phyloP scores from a whole-genome alignment of 1,140 invertebrate species.

The Trigoniulus corallinus region DNA sequence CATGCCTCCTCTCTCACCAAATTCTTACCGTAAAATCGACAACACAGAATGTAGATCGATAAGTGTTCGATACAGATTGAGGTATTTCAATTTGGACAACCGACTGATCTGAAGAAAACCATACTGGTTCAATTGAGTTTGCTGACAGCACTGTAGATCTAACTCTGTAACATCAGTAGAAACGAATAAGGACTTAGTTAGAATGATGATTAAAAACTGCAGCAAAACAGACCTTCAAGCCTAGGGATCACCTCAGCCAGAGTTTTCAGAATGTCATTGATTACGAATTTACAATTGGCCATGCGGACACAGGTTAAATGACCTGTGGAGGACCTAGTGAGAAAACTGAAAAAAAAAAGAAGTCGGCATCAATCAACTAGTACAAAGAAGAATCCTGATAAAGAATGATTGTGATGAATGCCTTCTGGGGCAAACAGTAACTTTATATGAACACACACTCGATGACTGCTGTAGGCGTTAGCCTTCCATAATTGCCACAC shows the following conservation, averaged over 20 bases:
- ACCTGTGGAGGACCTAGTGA: conserved; percentile 42
- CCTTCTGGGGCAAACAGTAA: too few species aligned
- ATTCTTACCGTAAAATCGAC: not conserved
- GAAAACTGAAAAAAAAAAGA: conserved; percentile 39
- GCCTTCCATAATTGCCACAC: conserved; percentile 57
- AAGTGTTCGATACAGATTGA: conserved; percentile 61
- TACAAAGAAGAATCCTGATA: too few species aligned
- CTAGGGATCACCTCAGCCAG: conserved; percentile 43
- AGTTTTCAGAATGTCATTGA: conserved; percentile 38
- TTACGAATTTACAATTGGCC: conserved; percentile 56
- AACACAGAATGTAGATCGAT: conserved; percentile 14
- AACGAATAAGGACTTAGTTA: not conserved
- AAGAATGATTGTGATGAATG: too few species aligned
- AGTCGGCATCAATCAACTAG: too few species aligned
- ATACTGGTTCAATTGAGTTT: conserved; percentile 26
- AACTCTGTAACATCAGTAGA: conserved; percentile 39
- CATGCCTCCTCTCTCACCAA: not conserved
- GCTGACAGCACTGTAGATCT: conserved; percentile 39
- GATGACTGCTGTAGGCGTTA: conserved; percentile 35
- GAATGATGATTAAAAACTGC: not conserved
- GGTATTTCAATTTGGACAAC: conserved; percentile 43
- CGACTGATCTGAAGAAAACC: conserved; percentile 42
- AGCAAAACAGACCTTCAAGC: conserved; percentile 40
- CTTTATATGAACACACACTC: too few species aligned
- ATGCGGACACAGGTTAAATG: conserved; percentile 49